Base-by-base conservation (phyloP, 2,113 vertebrate genomes). In the Oryzias curvinotus region DNA sequence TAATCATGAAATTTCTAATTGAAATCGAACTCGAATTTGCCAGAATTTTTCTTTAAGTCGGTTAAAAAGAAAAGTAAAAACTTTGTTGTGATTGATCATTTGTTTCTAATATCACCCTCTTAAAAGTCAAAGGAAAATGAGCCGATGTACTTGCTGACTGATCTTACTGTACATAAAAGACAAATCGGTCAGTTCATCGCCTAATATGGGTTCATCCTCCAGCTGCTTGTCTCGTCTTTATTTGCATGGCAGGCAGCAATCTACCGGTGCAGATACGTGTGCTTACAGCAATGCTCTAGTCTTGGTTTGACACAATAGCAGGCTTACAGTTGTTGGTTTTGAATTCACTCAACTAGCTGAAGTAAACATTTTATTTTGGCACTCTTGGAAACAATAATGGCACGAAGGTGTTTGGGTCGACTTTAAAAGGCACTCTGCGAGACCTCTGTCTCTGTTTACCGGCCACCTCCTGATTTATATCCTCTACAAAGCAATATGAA, bases 191-290 rank as follows among this genome's bases (percentile, higher is more conserved):
- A 30, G 28, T 10, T 36, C 36, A 36, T 36, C 30, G 8, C 30
- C 36, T 78, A 48, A 52, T 23, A 23, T 55, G 48, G n/a, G 52
- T 70, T 61, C 23, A 36, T 57, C 59, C 65, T 79, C 47, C 59
- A 68, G 73, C 68, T 69, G 52, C 44, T 73, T 30, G 73, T 77
- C 67, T 70, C 45, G 2, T 36, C 36, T 82, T 68, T 68, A 78
- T 85, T 84, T 89, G 77, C 83, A 87, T 83, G 83, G 76, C 79
- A 71, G 62, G 53, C 76, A 51, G 65, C 56, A 17, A 70, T 71
- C 66, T 62, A 44, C 60, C 63, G 19, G 43, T 65, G 41, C 73
- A 59, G 66, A 80, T 80, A 60, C 23, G 68, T 61, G 64, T 72
- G 43, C 62, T 52, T 2, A 41, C 77, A 61, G 52, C 13, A 56